phyloP scores from a whole-genome alignment of 2,113 vertebrate genomes.

The Bettongia penicillata region DNA sequence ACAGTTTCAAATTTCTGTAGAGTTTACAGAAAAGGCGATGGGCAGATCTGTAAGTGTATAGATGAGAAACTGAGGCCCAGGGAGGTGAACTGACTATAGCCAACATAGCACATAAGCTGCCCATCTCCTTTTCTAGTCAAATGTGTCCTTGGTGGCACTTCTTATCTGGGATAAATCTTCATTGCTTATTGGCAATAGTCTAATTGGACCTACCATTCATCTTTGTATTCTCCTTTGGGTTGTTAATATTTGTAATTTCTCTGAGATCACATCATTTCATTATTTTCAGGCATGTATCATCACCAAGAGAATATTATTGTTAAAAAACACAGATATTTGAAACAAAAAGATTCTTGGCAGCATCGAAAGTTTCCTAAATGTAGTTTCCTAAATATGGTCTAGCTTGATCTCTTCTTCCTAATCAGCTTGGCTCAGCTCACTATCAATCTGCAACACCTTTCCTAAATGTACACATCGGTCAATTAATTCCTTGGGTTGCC shows the following conservation, averaged over 20 bases:
- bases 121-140: background rate
- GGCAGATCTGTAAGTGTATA: background rate
- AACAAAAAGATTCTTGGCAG: background rate
- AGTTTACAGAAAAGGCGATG: background rate
- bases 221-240: background rate
- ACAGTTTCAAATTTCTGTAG: background rate
- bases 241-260: background rate
- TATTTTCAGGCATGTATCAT: background rate
- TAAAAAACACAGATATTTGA: background rate
- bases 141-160: background rate
- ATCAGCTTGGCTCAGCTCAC: background rate
- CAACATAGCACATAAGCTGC: background rate
- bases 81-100: background rate
- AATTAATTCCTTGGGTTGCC: background rate
- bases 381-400: background rate
- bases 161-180: background rate
- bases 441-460: background rate
- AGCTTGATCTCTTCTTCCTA: background rate
- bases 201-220: background rate
- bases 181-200: background rate
- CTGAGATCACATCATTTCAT: background rate
- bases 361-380: background rate
- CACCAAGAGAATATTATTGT: background rate
- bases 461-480: background rate
- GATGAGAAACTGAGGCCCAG: background rate